phyloP scores from a whole-genome alignment of 2,797 vertebrate species.

The Falco peregrinus region DNA sequence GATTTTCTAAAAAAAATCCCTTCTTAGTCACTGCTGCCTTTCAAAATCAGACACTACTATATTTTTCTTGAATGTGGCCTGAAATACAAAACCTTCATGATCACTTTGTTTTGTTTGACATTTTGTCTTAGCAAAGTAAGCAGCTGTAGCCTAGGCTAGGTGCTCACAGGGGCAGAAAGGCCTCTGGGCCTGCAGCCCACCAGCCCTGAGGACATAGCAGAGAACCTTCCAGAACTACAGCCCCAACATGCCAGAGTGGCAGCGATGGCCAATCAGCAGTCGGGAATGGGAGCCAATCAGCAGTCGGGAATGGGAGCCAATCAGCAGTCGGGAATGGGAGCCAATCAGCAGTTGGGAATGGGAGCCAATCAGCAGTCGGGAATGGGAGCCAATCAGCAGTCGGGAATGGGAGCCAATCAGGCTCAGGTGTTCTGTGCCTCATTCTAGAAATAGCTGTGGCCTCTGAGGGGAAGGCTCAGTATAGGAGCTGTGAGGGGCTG shows the following conservation, averaged over 20 bases:
- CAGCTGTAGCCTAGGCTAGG: fast-evolving
- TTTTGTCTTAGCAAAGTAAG: not conserved
- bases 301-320: not conserved
- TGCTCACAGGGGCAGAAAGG: fast-evolving
- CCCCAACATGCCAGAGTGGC: fast-evolving
- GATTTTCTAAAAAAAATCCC: not conserved
- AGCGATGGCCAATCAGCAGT: fast-evolving
- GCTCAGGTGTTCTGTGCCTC: not conserved
- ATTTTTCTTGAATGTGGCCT: not conserved
- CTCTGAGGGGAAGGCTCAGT: fast-evolving
- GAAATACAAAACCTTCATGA: not conserved
- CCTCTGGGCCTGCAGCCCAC: fast-evolving
- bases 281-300: not conserved
- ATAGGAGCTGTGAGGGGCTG: too few relatives aligned
- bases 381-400: not conserved
- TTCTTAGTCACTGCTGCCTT: not conserved
- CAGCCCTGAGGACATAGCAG: fast-evolving
- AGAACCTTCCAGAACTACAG: fast-evolving
- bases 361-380: not conserved
- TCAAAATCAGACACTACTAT: not conserved
- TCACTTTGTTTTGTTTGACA: not conserved
- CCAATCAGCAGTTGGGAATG: too few relatives aligned
- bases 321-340: not conserved
- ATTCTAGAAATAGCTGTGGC: fast-evolving
- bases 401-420: not conserved